Base-by-base conservation (phyloP, 2,797 vertebrate species). In the Loriculus beryllinus region DNA sequence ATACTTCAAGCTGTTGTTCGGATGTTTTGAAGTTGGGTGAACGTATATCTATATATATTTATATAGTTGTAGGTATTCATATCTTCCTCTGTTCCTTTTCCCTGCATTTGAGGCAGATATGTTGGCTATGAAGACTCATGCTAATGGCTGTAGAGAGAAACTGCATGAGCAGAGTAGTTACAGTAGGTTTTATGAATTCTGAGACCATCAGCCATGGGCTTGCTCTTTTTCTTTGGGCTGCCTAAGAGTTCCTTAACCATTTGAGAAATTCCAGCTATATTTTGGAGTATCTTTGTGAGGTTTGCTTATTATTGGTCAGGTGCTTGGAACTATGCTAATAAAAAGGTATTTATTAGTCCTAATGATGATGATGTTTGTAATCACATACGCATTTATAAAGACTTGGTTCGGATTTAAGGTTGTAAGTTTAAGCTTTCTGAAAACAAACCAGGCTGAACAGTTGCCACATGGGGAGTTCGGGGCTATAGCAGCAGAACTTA, bases 1-100 rank as follows among this genome's bases (percentile, higher is more conserved):
- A 90, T 70, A 67, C 92, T 88, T 94, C 93, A 90, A 84, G 84
- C 93, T 95, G 64, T 11, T 59, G 65, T 82, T 47, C 75, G 31
- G 87, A 69, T 54, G 51, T 71, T 78, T 94, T 86, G 63, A 90
- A 83, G 83, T 25, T 45, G 70, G 29, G n/a, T 45, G 51, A 57
- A 37, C 10, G 1, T 39, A 0, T 17, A 21, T 75, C 25, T 67
- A 4, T 56, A 56, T 23, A 23, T 33, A 35, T 57, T 57, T 57
- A 57, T 35, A 57, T 57, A 57, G 54, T 7, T 29, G 31, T 16
- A 2, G 37, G 0, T 18, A 21, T 75, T 21, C 43, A 4, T 40
- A 0, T 62, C 65, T 82, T 52, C 22, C 42, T 47, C 56, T 0
- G 0, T 69, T 82, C 43, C 47, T 47, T 72, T 54, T 37, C n/a